Evolutionary conservation across 2,888 invertebrate genomes (phyloP).

Genomic region (Sphaerophoria taeniata): DNA sequence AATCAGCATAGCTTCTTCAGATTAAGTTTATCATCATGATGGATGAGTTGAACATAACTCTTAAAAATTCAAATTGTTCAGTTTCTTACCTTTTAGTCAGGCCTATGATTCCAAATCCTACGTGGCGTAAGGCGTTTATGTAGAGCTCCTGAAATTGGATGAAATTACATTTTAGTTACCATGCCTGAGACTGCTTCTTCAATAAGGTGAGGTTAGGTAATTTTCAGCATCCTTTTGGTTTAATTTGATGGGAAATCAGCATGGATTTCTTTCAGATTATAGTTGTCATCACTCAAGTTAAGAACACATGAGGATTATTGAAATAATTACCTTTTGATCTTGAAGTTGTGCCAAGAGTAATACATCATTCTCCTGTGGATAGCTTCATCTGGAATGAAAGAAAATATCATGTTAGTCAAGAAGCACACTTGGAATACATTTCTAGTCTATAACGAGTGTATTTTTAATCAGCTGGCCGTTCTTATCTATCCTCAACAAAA

Average conservation of each 20-base stretch:
- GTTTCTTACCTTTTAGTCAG: too few relatives aligned
- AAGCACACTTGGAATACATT: not conserved
- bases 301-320: too few relatives aligned
- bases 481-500: slow-evolving; percentile 79
- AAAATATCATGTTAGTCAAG: not conserved
- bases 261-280: slow-evolving; percentile 59
- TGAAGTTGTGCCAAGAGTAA: too few relatives aligned
- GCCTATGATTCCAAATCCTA: too few relatives aligned
- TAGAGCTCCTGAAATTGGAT: too few relatives aligned
- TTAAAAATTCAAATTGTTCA: too few relatives aligned
- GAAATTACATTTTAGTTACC: not conserved
- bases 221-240: slow-evolving; percentile 72
- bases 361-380: too few relatives aligned
- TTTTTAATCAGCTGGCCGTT: slow-evolving; percentile 79
- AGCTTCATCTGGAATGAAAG: too few relatives aligned
- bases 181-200: not conserved
- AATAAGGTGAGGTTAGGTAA: not conserved
- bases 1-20: slow-evolving; percentile 63
- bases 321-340: too few relatives aligned
- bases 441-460: not conserved
- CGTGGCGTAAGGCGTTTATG: too few relatives aligned
- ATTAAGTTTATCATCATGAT: slow-evolving; percentile 43
- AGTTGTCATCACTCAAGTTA: slow-evolving; percentile 54
- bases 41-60: not conserved
- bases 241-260: slow-evolving; percentile 64